These are phyloP conservation scores for Cranoglanis bouderius DNA, from an alignment of 2,113 vertebrate species.

Conservation along the genomic window DNA sequence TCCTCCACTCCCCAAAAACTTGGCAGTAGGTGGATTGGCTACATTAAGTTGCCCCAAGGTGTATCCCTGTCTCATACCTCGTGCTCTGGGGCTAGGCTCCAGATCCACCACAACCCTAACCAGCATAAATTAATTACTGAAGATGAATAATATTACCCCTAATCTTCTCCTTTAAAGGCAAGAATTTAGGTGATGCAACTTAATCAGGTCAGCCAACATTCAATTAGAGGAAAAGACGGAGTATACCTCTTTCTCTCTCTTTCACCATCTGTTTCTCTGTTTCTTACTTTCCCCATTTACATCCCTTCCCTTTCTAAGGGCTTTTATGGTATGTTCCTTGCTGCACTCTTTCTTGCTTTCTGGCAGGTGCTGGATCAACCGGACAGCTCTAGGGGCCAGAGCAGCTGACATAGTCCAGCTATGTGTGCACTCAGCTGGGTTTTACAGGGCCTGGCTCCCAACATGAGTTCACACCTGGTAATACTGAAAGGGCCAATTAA, in stretches of 20 bases:
- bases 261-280: constrained; percentile 26
- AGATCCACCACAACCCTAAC: neutral
- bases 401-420: constrained; percentile 53
- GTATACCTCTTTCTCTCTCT: constrained; percentile 1
- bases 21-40: neutral
- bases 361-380: constrained; percentile 44
- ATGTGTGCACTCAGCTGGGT: constrained; percentile 35
- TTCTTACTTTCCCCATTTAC: constrained; percentile 18
- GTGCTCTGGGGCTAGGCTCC: neutral
- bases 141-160: neutral
- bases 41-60: neutral
- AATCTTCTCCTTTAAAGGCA: constrained; percentile 20
- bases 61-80: neutral
- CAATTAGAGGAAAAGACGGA: neutral
- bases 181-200: constrained; percentile 31
- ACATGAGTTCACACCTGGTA: constrained; percentile 13
- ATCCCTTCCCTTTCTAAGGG: neutral
- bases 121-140: neutral
- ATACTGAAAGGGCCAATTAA: neutral
- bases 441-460: constrained; percentile 27
- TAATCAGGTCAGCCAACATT: constrained; percentile 24
- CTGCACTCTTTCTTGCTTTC: constrained; percentile 30
- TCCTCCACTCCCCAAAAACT: neutral
- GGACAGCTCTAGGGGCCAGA: constrained; percentile 37
- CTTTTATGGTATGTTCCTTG: constrained; percentile 18